Base-by-base conservation (phyloP, 1,140 invertebrate genomes). In the Ostrea edulis region DNA sequence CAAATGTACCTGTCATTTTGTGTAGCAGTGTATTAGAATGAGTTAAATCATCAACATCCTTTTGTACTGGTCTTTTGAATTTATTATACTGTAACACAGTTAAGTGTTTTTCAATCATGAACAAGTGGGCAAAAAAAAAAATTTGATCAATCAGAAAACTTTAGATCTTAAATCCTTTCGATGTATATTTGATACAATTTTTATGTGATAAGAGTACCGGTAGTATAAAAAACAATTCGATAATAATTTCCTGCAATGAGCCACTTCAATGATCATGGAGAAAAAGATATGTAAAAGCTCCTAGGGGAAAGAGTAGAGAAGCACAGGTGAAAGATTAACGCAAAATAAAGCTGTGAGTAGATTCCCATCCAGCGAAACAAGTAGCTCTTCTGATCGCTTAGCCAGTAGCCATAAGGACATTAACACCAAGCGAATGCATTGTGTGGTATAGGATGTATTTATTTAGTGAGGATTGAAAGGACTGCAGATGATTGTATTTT, bases 321-420 rank as follows among this genome's bases (percentile, higher is more conserved):
- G 20, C 12, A 58, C 55, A 62, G 55, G 55, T 62, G 55, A 62
- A 62, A 62, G 55, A 62, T 77, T 77, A 35, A 77, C 35, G 22
- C 25, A 35, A 77, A 77, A 77, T 77, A 77, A 77, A 35, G 68
- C 68, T 77, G 68, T 77, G 22, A 77, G 68, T 25, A 77, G 25
- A 25, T 14, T 35, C 14, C 29, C 68, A 29, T 77, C 68, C 14
- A 77, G 17, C 9, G 68, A 9, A 77, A 77, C 68, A 77, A 77
- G 68, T 77, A 29, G 68, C 25, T 35, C 8, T 77, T 29, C 11
- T 35, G 68, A 77, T 25, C 68, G 35, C 11, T 11, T 35, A 25
- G 68, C 68, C 29, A 12, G 68, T 77, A 14, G 68, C 25, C 8
- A 44, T 44, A 77, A 35, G 29, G 25, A 35, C 14, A 62, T 62